Percentiles rank a stretch among this genome's conserved stretches.
phyloP scores from a whole-genome alignment of 2,797 vertebrate species.

The Bucorvus abyssinicus region DNA sequence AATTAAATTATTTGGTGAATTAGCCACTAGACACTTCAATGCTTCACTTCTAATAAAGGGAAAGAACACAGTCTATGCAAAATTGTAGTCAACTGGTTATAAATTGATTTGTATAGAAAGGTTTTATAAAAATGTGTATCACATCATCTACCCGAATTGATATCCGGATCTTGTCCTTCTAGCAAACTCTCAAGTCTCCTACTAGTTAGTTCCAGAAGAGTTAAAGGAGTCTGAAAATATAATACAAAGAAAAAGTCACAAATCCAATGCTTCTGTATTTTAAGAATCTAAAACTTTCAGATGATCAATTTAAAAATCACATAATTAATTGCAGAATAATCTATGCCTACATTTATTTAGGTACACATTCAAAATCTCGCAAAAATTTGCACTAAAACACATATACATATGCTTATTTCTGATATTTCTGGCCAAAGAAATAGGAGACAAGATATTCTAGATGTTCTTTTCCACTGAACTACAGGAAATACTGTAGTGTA shows the following conservation, averaged over 20 bases:
- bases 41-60: not conserved
- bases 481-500: not conserved
- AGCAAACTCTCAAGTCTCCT: conserved; percentile 79
- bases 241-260: not conserved
- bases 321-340: not conserved
- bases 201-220: conserved; percentile 80
- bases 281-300: not conserved
- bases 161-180: conserved; percentile 80
- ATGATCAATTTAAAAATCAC: not conserved
- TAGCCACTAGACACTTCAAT: not conserved
- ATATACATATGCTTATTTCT: not conserved
- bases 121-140: not conserved
- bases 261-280: not conserved
- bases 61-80: not conserved
- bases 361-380: not conserved
- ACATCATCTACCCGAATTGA: conserved; percentile 71
- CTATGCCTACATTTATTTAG: not conserved
- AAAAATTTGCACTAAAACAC: not conserved
- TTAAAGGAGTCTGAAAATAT: conserved; percentile 76
- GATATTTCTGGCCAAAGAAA: not conserved
- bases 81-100: not conserved
- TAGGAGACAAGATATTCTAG: not conserved
- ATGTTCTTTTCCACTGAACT: not conserved
- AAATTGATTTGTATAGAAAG: not conserved
- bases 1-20: not conserved